phyloP scores from a whole-genome alignment of 1,140 invertebrate genomes.

The Coboldia fuscipes region DNA sequence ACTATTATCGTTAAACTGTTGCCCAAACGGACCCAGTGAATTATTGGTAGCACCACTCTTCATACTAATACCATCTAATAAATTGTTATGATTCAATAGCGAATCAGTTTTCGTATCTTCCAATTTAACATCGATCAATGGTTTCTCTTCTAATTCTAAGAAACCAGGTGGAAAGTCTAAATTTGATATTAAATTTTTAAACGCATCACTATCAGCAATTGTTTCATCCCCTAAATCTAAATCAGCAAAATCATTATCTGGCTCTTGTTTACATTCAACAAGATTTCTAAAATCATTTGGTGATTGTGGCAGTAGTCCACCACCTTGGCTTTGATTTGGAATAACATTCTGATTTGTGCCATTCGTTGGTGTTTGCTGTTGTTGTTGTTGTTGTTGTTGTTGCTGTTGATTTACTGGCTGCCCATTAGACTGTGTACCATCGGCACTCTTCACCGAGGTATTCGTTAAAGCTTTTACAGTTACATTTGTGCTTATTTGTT shows the following conservation, averaged over 20 bases:
- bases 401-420: constrained; percentile 7
- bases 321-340: neutral
- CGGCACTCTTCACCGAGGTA: constrained; percentile 58
- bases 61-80: constrained; percentile 27
- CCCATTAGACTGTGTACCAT: constrained; percentile 21
- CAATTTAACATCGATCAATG: constrained; percentile 34
- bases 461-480: constrained; percentile 73
- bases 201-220: constrained; percentile 56
- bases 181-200: constrained; percentile 75
- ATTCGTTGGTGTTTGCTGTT: constrained; percentile 7
- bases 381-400: constrained; percentile 7
- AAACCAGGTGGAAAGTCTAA: constrained; percentile 64
- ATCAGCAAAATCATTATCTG: constrained; percentile 62
- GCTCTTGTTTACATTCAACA: constrained; percentile 69
- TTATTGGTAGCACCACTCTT: constrained; percentile 24
- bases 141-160: constrained; percentile 49
- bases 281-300: constrained; percentile 28
- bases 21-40: constrained; percentile 1
- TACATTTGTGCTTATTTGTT: constrained; percentile 81
- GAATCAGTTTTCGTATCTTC: constrained; percentile 8
- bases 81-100: too few relatives aligned
- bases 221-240: constrained; percentile 68
- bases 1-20: constrained; percentile 1
- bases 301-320: constrained; percentile 2
- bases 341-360: neutral